Evolutionary conservation across 2,888 invertebrate genomes (phyloP), one percentile per base, ranked within the genome.

Genomic region (Nemapogon koenigi): DNA sequence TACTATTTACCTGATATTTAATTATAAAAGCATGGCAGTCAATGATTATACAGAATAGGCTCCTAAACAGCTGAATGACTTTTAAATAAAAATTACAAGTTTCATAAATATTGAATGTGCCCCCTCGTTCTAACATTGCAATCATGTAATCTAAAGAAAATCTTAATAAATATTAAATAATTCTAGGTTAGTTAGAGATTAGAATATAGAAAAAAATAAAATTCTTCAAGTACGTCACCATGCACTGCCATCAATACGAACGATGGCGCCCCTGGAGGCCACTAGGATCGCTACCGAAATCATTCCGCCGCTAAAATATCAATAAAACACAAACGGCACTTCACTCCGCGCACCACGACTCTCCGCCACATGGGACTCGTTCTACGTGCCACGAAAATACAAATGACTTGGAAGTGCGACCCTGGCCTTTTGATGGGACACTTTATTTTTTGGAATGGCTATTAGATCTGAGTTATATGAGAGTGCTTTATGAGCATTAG

Each of bases 251-350:
- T 72, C 73, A 71, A 73, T 71, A 72, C 57, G 56, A 67, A 65
- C 65, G 61, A 58, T 52, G 50, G 54, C 51, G 50, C 62, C 75
- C 66, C 69, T 46, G 37, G 73, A 68, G 73, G 55, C 59, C 60
- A 68, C 60, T 75, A 59, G 49, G 57, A 62, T 61, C 59, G 59
- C 66, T 62, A 62, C 59, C 53, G 59, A 73, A 73, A 76, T 75
- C 73, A 76, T 78, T 73, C 73, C 66, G 46, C 51, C 57, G 63
- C 62, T 69, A 69, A 76, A 78, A 76, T 76, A 75, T 78, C 78
- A 76, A 78, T 78, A 76, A 78, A 76, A 73, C 65, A 75, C 66
- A 64, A 68, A 59, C 59, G 57, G 50, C 38, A 42, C 44, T 50
- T 19, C 26, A 41, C 37, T 37, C 44, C 40, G 17, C 10, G 8